Percentiles rank a stretch among this genome's conserved stretches.
Evolutionary conservation across 1,140 invertebrate species (phyloP).

Genomic region (Caenorhabditis latens): DNA sequence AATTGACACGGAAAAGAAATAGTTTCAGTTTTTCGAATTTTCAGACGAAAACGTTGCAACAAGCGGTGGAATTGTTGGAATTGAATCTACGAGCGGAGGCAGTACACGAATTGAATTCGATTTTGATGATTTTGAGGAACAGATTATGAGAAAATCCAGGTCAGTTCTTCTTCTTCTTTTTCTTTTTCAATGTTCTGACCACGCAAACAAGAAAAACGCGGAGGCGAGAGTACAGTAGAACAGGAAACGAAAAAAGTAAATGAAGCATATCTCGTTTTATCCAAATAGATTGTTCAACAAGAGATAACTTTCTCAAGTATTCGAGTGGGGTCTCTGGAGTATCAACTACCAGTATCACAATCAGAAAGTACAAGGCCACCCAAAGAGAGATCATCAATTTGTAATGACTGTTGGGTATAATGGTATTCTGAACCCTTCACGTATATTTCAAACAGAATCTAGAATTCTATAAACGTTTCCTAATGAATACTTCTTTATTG

Average conservation of each 20-base stretch:
- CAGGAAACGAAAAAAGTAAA: not conserved
- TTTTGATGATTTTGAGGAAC: conserved; percentile 50
- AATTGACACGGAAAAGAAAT: conserved; percentile 13
- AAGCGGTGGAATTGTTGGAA: conserved; percentile 46
- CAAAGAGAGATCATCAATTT: not conserved
- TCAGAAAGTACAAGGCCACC: not conserved
- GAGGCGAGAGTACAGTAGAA: conserved; percentile 5
- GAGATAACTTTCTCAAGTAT: conserved; percentile 1
- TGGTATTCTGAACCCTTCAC: too few relatives aligned
- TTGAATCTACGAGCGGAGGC: not conserved
- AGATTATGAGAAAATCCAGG: conserved; percentile 52
- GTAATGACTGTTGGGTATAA: not conserved
- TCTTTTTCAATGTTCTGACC: not conserved
- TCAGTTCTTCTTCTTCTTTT: not conserved
- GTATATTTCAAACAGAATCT: too few relatives aligned
- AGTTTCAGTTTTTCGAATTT: not conserved
- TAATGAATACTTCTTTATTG: too few relatives aligned
- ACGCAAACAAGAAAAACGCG: not conserved
- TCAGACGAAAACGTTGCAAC: conserved; percentile 42
- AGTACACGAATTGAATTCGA: conserved; percentile 42
- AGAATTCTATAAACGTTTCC: too few relatives aligned
- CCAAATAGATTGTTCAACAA: not conserved
- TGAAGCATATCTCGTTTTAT: conserved; percentile 5
- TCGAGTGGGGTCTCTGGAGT: not conserved
- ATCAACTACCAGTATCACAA: not conserved